phyloP scores from a whole-genome alignment of 2,113 vertebrate species.

The Semnornis frantzii region DNA sequence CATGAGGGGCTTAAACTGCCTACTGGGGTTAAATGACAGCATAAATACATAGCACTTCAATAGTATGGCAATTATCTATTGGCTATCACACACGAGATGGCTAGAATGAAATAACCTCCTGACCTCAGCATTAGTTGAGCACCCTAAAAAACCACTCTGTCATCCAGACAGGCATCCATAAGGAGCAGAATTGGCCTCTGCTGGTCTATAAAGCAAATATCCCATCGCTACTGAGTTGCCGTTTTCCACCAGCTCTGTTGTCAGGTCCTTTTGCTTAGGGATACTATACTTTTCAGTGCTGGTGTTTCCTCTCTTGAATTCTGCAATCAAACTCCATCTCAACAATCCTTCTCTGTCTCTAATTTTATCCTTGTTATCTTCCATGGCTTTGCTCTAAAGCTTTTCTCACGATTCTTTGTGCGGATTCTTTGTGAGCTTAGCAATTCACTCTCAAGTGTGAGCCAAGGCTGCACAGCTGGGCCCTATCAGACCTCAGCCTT shows the following conservation, averaged over 20 bases:
- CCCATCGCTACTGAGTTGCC: background rate
- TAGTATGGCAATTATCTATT: background rate
- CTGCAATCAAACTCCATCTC: background rate
- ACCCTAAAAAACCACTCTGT: background rate
- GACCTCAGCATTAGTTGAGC: background rate
- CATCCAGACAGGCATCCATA: background rate
- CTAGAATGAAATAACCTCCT: background rate
- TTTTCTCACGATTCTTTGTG: background rate
- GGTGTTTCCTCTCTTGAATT: background rate
- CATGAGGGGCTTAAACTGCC: background rate
- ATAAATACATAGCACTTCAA: background rate
- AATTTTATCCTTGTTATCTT: background rate
- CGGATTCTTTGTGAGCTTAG: background rate
- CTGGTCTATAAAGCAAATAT: background rate
- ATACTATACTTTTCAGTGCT: background rate
- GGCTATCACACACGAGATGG: fast-evolving
- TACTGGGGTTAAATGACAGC: background rate
- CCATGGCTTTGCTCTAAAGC: background rate
- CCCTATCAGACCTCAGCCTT: background rate
- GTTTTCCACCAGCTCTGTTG: background rate
- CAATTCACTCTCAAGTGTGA: background rate
- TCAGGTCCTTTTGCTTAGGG: background rate
- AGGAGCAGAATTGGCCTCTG: background rate
- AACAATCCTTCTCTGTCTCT: background rate
- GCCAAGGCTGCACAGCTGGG: background rate